Percentiles rank a stretch among this genome's conserved stretches.
Conservation (phyloP, 2,113 vertebrate species). For the Cromileptes altivelis region DNA sequence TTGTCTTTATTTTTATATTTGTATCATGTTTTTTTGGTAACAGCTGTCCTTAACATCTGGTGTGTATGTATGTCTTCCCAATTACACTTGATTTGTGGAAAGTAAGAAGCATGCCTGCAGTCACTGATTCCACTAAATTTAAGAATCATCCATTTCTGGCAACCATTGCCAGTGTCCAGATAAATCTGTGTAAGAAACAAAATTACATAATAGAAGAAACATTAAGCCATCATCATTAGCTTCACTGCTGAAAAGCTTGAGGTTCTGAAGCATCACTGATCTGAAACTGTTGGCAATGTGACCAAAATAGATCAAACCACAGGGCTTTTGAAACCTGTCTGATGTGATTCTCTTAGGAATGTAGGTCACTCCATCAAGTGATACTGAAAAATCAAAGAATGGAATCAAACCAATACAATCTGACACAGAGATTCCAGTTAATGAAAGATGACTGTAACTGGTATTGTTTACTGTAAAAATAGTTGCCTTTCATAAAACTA, state of each 20-base stretch:
- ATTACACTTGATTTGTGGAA: not conserved
- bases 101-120: not conserved
- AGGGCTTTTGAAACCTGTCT: conserved; percentile 22
- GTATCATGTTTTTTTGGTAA: too few species aligned
- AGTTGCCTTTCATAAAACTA: conserved; percentile 4
- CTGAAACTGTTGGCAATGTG: conserved; percentile 35
- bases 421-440: conserved; percentile 16
- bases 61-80: too few species aligned
- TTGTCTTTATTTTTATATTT: too few species aligned
- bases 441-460: conserved; percentile 38
- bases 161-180: conserved; percentile 7
- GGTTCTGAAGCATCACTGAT: conserved; percentile 42
- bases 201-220: not conserved
- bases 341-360: conserved; percentile 58
- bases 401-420: conserved; percentile 42
- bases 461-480: conserved; percentile 28
- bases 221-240: conserved; percentile 25
- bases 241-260: conserved; percentile 10
- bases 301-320: conserved; percentile 51
- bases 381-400: conserved; percentile 10
- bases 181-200: not conserved
- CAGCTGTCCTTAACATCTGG: too few species aligned
- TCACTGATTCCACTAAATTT: not conserved
- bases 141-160: not conserved
- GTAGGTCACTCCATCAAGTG: conserved; percentile 55